These are phyloP conservation scores for Ectemnius lituratus DNA, from an alignment of 2,888 invertebrate species.

Conservation along the genomic window DNA sequence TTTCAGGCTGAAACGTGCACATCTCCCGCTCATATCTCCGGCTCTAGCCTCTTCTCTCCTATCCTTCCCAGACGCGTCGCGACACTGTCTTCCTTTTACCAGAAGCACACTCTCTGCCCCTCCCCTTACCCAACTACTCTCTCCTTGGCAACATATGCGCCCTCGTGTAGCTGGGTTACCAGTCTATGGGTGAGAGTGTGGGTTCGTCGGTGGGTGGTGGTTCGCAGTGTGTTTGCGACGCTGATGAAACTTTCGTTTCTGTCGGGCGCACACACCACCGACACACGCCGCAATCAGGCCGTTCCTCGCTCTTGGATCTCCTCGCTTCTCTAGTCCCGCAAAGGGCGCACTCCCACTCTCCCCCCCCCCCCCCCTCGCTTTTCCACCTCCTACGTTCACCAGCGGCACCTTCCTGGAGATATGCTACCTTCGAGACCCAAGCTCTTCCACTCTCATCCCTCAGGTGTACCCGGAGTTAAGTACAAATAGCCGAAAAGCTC, in stretches of 20 bases:
- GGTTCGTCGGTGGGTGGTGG: neutral
- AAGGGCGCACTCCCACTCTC: slow-evolving; percentile 19
- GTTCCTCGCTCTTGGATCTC: slow-evolving; percentile 13
- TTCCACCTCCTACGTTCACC: too few species aligned
- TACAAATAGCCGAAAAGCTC: too few species aligned
- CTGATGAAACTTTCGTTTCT: slow-evolving; percentile 34
- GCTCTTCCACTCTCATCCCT: slow-evolving; percentile 35
- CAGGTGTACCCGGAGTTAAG: neutral
- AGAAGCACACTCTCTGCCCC: neutral
- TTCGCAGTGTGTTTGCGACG: slow-evolving; percentile 18
- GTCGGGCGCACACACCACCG: slow-evolving; percentile 11
- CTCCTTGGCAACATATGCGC: neutral
- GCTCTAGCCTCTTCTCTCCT: neutral
- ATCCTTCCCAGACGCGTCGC: neutral
- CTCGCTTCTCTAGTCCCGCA: slow-evolving; percentile 2
- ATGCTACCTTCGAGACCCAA: slow-evolving; percentile 4
- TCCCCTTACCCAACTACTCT: neutral
- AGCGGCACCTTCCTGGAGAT: too few species aligned
- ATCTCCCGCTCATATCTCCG: slow-evolving; percentile 5
- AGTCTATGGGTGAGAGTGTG: too few species aligned
- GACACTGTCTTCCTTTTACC: neutral
- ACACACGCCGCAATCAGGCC: slow-evolving; percentile 9
- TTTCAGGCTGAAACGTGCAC: slow-evolving; percentile 6
- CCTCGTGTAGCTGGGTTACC: too few species aligned
- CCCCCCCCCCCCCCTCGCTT: neutral